These are phyloP conservation scores for Slavum lentiscoides DNA, from an alignment of 2,888 invertebrate species.

Conservation along the genomic window DNA sequence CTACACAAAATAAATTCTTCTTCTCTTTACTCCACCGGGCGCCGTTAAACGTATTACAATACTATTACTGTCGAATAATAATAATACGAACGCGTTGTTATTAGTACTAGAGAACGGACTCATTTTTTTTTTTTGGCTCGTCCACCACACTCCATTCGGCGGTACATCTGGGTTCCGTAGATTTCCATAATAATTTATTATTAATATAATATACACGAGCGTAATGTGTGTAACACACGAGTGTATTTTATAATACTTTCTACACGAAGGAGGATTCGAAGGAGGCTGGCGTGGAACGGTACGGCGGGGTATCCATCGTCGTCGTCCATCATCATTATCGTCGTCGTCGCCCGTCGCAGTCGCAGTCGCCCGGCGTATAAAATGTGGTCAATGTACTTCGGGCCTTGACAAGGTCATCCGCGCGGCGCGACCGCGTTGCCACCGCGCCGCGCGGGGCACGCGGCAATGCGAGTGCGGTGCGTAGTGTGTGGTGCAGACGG, in stretches of 20 bases:
- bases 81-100: too few species aligned
- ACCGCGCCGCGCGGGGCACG: not conserved
- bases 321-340: constrained; percentile 47
- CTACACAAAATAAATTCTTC: too few species aligned
- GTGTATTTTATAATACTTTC: constrained; percentile 1
- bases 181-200: too few species aligned
- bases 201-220: too few species aligned
- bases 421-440: not conserved
- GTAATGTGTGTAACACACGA: too few species aligned
- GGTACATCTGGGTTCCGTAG: too few species aligned
- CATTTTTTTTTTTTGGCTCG: too few species aligned
- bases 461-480: not conserved
- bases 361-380: constrained; percentile 8
- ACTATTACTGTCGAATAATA: too few species aligned
- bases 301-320: constrained; percentile 14
- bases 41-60: too few species aligned
- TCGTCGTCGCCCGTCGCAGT: not conserved
- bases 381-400: constrained; percentile 46
- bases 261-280: not conserved
- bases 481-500: not conserved
- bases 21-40: too few species aligned
- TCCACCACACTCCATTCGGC: too few species aligned
- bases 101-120: too few species aligned
- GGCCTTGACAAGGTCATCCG: constrained; percentile 52
- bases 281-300: constrained; percentile 3